Base-by-base conservation (phyloP, 2,113 vertebrate species). In the Helogale parvula region DNA sequence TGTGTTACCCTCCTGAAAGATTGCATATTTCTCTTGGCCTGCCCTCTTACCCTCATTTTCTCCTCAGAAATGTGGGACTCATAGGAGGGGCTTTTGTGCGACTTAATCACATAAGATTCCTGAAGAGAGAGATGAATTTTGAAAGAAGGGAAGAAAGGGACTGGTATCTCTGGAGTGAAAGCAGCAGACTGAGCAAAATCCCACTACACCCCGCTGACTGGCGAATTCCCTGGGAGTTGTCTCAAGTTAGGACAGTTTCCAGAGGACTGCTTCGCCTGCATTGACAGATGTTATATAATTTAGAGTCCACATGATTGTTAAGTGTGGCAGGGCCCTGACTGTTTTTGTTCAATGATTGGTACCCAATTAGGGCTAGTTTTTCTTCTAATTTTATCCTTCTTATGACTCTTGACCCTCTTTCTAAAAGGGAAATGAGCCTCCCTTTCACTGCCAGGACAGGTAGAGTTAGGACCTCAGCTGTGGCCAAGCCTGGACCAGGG, bases 61-160 rank as follows among this genome's bases (percentile, higher is more conserved):
- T 96, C 68, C 72, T 97, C 19, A 54, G 76, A 93, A 93, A 81
- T 80, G 19, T 52, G 52, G 41, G 38, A 74, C 86, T 94, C 57
- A 41, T 47, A 72, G 31, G 47, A 57, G 71, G 33, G 41, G 21
- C 17, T 33, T 88, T 25, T 12, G 13, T 41, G 6, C 82, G 77
- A 94, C 50, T 94, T 77, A 72, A 80, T 93, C 63, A 76, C 81
- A 81, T 54, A 93, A 82, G 88, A 52, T 81, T 88, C 16, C 57
- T 45, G 14, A 96, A 76, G 79, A n/a, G 83, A 41, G 76, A 90
- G 50, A 33, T 90, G 68, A 68, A 66, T 89, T 95, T 94, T 89
- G 83, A 93, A 80, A 96, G 89, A 80, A 21, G 47, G n/a, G 84
- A 88, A 88, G 50, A 93, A 74, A 69, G 50, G 1, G 82, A 35